Conservation (phyloP, 2,888 invertebrate genomes). For the Parochlus steinenii region DNA sequence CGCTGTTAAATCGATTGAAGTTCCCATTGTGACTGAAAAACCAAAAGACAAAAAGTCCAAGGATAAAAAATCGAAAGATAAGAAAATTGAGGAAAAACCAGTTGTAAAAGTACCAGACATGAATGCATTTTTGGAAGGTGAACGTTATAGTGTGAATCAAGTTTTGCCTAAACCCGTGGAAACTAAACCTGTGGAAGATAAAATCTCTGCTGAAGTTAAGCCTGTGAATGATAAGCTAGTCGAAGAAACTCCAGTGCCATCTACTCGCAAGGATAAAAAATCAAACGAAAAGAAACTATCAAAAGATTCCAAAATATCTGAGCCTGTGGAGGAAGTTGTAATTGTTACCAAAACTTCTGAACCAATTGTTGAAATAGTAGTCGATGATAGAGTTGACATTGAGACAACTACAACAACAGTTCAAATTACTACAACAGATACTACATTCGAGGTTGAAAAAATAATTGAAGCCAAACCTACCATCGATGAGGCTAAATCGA, state of each 20-base stretch:
- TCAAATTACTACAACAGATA: conserved; percentile 36
- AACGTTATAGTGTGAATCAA: not conserved
- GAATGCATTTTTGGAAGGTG: not conserved
- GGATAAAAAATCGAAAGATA: conserved; percentile 21
- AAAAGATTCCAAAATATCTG: conserved; percentile 30
- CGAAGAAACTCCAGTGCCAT: not conserved
- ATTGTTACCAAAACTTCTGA: conserved; percentile 3
- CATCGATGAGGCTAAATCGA: not conserved
- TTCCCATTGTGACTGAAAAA: too few species aligned
- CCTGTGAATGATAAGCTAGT: not conserved
- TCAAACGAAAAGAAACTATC: conserved; percentile 37
- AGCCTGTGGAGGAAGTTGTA: not conserved
- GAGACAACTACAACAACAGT: conserved; percentile 48
- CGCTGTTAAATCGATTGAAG: not conserved
- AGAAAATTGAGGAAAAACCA: conserved; percentile 18
- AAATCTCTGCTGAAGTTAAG: not conserved
- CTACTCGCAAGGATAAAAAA: conserved; percentile 32
- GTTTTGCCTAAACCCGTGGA: not conserved
- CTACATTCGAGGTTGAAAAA: conserved; percentile 33
- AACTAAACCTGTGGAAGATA: not conserved
- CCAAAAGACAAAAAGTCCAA: conserved; percentile 28
- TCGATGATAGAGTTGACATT: conserved; percentile 36
- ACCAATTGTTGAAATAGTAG: conserved; percentile 32
- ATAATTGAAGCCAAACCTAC: conserved; percentile 44
- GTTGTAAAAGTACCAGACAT: not conserved